Base-by-base conservation (phyloP, 1,140 invertebrate genomes). In the Lasioglossum albipes region DNA sequence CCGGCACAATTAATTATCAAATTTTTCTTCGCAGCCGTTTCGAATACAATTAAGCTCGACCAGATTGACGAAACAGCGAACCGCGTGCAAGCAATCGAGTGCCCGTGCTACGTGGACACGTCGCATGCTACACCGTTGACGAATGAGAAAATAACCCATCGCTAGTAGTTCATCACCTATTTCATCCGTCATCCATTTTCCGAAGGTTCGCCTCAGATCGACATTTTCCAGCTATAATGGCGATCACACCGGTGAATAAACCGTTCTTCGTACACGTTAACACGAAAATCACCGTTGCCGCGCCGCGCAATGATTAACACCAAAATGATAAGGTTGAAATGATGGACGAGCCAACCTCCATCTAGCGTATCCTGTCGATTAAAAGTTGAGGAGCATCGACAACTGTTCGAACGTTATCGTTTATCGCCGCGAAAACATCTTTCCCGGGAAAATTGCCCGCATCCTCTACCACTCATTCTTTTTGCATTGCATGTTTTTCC, bases 81-180 rank as follows among this genome's bases (percentile, higher is more conserved):
- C 20, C 9, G 66, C 2, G 16, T 7, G n/a, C 12, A 5, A 49
- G n/a, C 66, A 27, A 27, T 52, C 42, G 3, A 27, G 66, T 27
- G 7, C 2, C n/a, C 22, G 66, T 3, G 36, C 41, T 4, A 12
- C 41, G 52, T n/a, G 12, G 10, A 13, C 42, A 6, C n/a, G n/a
- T n/a, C 16, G 22, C 42, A 12, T n/a, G 9, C 22, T 49, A 67
- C 41, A 45, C 65, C 22, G n/a, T 27, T 68, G 66, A 68, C 66
- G 45, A 68, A 68, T 68, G 66, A 68, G 66, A 68, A 68, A 68
- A 68, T 68, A 68, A 68, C 45, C 66, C n/a, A 13, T 68, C n/a
- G 66, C 41, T 42, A 27, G 66, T 68, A 22, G 45, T 49, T 68
- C n/a, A 49, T 68, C 66, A 49, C 42, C 66, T 27, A 27, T 49